Evolutionary conservation across 2,888 invertebrate species (phyloP).

Genomic region (Drosophila percnosoma): DNA sequence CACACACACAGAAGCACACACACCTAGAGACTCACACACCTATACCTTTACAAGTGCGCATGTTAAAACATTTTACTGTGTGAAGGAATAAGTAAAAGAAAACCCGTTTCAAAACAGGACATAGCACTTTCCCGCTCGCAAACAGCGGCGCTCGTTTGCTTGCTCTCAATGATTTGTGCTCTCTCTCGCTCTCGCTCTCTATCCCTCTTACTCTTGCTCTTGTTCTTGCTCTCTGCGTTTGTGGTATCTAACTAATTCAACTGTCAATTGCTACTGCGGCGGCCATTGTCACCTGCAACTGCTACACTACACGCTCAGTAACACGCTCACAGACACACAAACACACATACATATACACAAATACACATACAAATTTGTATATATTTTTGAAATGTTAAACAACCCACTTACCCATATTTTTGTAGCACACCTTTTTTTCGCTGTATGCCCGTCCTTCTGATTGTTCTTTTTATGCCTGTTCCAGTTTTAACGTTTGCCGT

Average conservation of each 20-base stretch:
- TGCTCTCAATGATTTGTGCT: constrained; percentile 7
- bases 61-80: constrained; percentile 26
- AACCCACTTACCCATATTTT: constrained; percentile 75
- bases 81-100: constrained; percentile 37
- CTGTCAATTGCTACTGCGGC: constrained; percentile 49
- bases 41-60: neutral
- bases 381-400: constrained; percentile 57
- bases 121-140: constrained; percentile 23
- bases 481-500: constrained; percentile 57
- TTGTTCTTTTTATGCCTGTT: constrained; percentile 55
- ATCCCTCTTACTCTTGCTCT: neutral
- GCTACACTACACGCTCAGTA: constrained; percentile 13
- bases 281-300: constrained; percentile 54
- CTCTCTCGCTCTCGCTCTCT: constrained; percentile 16
- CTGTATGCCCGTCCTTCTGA: constrained; percentile 37
- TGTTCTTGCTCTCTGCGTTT: constrained; percentile 28
- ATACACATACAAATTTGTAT: constrained; percentile 23
- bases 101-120: constrained; percentile 43
- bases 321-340: constrained; percentile 8
- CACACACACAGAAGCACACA: constrained; percentile 8
- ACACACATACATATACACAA: neutral
- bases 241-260: constrained; percentile 45
- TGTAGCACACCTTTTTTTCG: constrained; percentile 61
- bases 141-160: constrained; percentile 22
- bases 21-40: constrained; percentile 14